Percentiles rank a stretch among this genome's conserved stretches.
Evolutionary conservation across 2,888 invertebrate species (phyloP).

Genomic region (Drosophila meridiana): DNA sequence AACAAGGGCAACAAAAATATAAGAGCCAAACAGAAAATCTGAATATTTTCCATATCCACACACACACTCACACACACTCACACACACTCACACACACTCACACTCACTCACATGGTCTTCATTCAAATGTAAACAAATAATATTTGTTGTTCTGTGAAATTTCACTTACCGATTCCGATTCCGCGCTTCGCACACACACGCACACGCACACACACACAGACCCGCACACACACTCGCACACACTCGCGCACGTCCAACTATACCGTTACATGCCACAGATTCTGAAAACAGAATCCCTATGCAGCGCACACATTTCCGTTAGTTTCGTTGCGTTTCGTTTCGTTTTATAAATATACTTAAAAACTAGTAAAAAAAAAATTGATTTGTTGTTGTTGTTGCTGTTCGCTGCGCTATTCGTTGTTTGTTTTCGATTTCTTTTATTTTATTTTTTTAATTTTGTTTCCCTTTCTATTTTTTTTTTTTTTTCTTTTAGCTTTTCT

Average conservation of each 20-base stretch:
- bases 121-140: constrained; percentile 72
- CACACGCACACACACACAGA: constrained; percentile 7
- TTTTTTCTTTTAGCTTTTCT: not conserved
- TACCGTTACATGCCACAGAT: constrained; percentile 53
- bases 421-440: not conserved
- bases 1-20: constrained; percentile 9
- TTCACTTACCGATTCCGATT: constrained; percentile 74
- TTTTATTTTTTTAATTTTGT: constrained; percentile 1
- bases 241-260: constrained; percentile 19
- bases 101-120: constrained; percentile 16
- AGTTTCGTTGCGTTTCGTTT: constrained; percentile 3
- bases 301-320: constrained; percentile 30
- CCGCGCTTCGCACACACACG: constrained; percentile 36
- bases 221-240: constrained; percentile 18
- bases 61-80: not conserved
- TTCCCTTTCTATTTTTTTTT: not conserved
- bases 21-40: constrained; percentile 18
- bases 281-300: constrained; percentile 46
- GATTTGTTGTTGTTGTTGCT: constrained; percentile 5
- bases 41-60: constrained; percentile 19
- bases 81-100: not conserved
- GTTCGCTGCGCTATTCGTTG: constrained; percentile 11
- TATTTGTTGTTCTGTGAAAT: constrained; percentile 48
- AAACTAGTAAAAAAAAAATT: constrained; percentile 9
- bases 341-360: constrained; percentile 14